Evolutionary conservation across 2,797 vertebrate genomes (phyloP).

Genomic region (Sphaeramia orbicularis): DNA sequence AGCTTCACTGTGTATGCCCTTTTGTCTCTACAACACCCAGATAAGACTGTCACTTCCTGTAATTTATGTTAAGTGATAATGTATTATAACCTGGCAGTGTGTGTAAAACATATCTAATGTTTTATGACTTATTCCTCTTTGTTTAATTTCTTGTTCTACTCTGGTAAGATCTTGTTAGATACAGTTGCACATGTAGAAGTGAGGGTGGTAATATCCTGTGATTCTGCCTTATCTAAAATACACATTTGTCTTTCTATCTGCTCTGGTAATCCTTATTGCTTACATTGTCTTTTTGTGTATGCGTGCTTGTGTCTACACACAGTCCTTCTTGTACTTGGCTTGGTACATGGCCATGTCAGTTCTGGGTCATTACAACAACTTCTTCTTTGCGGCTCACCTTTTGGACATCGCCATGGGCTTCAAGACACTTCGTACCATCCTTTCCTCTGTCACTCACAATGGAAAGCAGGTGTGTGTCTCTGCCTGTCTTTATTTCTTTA

Average conservation of each 20-base stretch:
- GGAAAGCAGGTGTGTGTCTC: slow-evolving; percentile 95
- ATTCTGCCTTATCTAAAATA: slow-evolving; percentile 71
- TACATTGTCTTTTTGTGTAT: slow-evolving; percentile 41
- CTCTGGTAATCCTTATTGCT: slow-evolving; percentile 54
- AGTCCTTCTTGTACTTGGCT: slow-evolving; percentile 97
- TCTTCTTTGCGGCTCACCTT: slow-evolving; percentile 98
- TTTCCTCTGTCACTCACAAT: slow-evolving; percentile 99
- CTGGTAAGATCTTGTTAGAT: slow-evolving; percentile 36
- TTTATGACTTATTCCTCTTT: slow-evolving; percentile 41
- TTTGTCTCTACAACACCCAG: slow-evolving; percentile 11
- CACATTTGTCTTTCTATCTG: slow-evolving; percentile 54
- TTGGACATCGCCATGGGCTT: slow-evolving; percentile 99
- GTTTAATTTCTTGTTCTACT: slow-evolving; percentile 39
- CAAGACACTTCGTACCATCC: slow-evolving; percentile 96
- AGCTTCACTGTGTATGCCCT: slow-evolving; percentile 6
- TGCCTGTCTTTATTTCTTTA: slow-evolving; percentile 19
- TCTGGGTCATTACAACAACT: slow-evolving; percentile 99
- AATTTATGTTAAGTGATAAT: slow-evolving; percentile 35
- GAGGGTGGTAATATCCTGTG: slow-evolving; percentile 72
- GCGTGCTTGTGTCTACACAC: slow-evolving; percentile 54
- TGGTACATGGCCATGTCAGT: slow-evolving; percentile 99
- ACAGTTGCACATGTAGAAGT: slow-evolving; percentile 20
- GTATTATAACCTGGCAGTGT: not conserved
- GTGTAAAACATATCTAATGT: slow-evolving; percentile 28
- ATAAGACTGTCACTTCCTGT: slow-evolving; percentile 30